Conservation (phyloP, 2,888 invertebrate genomes). For the Ptychoptera albimana region DNA sequence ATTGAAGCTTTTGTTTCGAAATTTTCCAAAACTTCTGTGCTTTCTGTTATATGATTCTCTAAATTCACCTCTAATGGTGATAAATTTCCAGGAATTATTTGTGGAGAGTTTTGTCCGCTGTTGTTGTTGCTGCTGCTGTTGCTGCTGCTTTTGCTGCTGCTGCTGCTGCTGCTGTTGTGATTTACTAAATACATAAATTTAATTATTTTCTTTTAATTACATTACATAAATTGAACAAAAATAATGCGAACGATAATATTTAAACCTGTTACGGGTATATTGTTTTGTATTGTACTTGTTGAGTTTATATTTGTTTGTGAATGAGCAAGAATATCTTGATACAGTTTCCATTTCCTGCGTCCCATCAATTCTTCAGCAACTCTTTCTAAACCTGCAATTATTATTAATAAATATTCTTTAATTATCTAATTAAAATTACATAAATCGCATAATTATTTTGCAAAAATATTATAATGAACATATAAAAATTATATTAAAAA, state of each 20-base stretch:
- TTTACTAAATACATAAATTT: slow-evolving; percentile 5
- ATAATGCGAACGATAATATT: not conserved
- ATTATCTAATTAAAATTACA: too few species aligned
- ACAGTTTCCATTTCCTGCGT: slow-evolving; percentile 90
- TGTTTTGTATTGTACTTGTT: slow-evolving; percentile 13
- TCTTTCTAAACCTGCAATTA: slow-evolving; percentile 74
- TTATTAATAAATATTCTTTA: slow-evolving; percentile 10
- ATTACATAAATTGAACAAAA: not conserved
- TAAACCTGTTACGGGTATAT: slow-evolving; percentile 6
- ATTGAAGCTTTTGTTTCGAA: slow-evolving; percentile 8
- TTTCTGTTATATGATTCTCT: slow-evolving; percentile 11
- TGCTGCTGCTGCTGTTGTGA: slow-evolving; percentile 9
- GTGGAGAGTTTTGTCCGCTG: too few species aligned
- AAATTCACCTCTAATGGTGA: slow-evolving; percentile 7
- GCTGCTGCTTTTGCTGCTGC: not conserved
- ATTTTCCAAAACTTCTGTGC: slow-evolving; percentile 10
- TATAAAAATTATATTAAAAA: too few species aligned
- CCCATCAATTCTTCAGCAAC: slow-evolving; percentile 95
- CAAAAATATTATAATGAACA: too few species aligned
- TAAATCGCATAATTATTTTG: too few species aligned
- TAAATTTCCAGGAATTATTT: not conserved
- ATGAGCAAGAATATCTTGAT: slow-evolving; percentile 58
- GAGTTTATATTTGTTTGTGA: slow-evolving; percentile 28
- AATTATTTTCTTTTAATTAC: not conserved
- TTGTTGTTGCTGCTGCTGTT: not conserved